Evolutionary conservation across 2,888 invertebrate genomes (phyloP), one percentile per base, ranked within the genome.

Genomic region (Omphaloscelis lunosa): DNA sequence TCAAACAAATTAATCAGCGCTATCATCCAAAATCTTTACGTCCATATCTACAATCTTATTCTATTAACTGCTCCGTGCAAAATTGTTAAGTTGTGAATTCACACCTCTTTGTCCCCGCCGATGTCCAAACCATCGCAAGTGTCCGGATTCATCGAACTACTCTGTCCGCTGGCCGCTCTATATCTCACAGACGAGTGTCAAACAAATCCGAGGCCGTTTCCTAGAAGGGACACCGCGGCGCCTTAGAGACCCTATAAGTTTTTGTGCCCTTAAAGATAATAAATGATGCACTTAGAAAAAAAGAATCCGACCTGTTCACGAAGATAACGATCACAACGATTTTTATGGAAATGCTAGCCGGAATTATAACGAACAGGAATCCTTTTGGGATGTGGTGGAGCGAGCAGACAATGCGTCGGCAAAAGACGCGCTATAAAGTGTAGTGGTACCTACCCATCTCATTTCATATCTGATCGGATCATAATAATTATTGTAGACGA

Each of bases 401-500:
- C 94, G 95, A 91, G 95, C 94, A 96, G 96, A 96, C 96, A 96
- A 96, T 94, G 89, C 94, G 96, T 96, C 96, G 96, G 95, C 95
- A 91, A 93, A 94, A 91, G 89, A 89, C 85, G 71, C 83, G 71
- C 80, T 88, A 88, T 90, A 90, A 90, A 89, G 91, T 89, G 89
- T 88, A 88, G 87, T 86, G 88, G 75, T 90, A 75, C 87, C 85
- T 90, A 76, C 87, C 86, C 88, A 87, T 86, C 79, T 83, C 77
- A 87, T 83, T 89, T 88, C 88, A 89, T 92, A 92, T 91, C 89
- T 92, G 90, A 91, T 93, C 91, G 85, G 86, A 90, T 92, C 85
- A 85, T 85, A 85, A 90, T 90, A 86, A 89, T 89, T 84, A 87
- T 80, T 72, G 75, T 72, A 80, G 74, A 74, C 76, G 72, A 71